phyloP scores from a whole-genome alignment of 2,113 vertebrate species.

The Pygoscelis antarcticus region DNA sequence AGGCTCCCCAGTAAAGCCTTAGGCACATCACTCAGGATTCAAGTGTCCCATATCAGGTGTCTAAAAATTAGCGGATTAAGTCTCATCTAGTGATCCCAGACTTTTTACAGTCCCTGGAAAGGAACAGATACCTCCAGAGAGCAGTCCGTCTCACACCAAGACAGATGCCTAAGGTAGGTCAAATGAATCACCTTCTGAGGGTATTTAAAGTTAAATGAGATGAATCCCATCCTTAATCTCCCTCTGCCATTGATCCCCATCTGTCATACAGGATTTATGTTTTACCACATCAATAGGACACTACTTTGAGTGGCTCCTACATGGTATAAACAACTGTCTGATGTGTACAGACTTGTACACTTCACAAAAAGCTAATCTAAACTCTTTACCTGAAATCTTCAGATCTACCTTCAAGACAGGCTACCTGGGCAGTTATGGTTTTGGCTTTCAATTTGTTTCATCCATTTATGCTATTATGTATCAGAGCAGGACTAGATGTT shows the following conservation, averaged over 20 bases:
- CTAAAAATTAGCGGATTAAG: background rate
- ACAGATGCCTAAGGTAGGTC: constrained; percentile 6
- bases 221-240: constrained; percentile 37
- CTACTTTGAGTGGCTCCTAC: background rate
- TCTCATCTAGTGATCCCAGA: background rate
- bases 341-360: background rate
- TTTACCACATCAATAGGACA: constrained; percentile 11
- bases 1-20: background rate
- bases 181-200: constrained; percentile 50
- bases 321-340: background rate
- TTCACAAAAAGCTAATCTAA: background rate
- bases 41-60: background rate
- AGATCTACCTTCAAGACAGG: background rate
- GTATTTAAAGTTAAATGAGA: constrained; percentile 46
- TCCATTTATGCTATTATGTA: background rate
- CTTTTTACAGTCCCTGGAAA: background rate
- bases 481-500: background rate
- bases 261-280: background rate
- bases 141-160: background rate
- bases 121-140: background rate
- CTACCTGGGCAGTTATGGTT: background rate
- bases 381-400: background rate
- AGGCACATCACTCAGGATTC: background rate
- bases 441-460: background rate
- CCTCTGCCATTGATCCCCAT: constrained; percentile 17